These are phyloP conservation scores for Premnoplex brunnescens DNA, from an alignment of 2,797 vertebrate genomes.

Conservation along the genomic window DNA sequence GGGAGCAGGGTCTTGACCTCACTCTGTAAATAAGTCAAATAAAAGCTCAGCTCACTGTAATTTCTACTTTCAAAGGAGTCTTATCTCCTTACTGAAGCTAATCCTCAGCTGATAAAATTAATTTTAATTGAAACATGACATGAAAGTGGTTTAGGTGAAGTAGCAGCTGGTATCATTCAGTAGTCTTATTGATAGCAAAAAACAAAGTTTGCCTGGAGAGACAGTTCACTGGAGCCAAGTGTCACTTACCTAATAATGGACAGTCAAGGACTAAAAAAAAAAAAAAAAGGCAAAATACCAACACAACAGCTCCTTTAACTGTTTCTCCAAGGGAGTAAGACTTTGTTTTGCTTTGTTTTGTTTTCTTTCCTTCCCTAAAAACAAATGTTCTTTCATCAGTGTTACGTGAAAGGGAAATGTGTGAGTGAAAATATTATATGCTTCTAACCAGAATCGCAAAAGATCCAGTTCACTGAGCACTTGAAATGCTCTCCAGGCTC, in stretches of 20 bases:
- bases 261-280: not conserved
- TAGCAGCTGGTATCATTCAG: not conserved
- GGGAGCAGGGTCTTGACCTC: not conserved
- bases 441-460: slow-evolving; percentile 1
- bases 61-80: not conserved
- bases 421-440: not conserved
- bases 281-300: not conserved
- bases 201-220: not conserved
- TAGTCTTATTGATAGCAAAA: not conserved
- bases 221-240: not conserved
- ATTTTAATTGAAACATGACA: not conserved
- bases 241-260: not conserved
- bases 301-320: not conserved
- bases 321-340: not conserved
- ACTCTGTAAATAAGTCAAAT: not conserved
- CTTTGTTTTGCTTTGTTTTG: not conserved
- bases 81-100: not conserved
- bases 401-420: not conserved
- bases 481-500: not conserved
- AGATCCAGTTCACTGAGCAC: not conserved
- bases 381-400: not conserved
- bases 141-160: not conserved
- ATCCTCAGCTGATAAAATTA: not conserved
- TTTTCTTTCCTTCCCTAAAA: not conserved
- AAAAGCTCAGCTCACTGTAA: not conserved